A percentile compares a stretch with the other conserved stretches of the same genome.
Evolutionary conservation across 2,888 invertebrate genomes (phyloP).

Genomic region (Trileptium ribeirensis): DNA sequence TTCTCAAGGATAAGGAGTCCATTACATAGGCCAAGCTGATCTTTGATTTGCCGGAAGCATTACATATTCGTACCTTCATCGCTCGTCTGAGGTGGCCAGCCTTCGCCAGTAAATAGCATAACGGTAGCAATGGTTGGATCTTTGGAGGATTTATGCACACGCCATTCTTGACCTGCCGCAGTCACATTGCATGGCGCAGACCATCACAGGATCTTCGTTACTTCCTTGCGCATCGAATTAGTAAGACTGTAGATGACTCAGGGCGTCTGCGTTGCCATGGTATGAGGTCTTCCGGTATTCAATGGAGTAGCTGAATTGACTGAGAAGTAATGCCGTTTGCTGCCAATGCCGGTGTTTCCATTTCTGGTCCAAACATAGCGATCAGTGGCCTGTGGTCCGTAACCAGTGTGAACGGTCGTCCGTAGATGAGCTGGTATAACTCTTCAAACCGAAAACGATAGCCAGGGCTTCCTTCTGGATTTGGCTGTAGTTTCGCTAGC

Average conservation of each 20-base stretch:
- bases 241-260: slow-evolving; percentile 29
- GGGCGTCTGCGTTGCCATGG: slow-evolving; percentile 32
- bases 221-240: slow-evolving; percentile 22
- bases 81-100: not conserved
- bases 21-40: slow-evolving; percentile 21
- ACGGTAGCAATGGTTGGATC: not conserved
- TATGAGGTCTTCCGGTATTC: slow-evolving; percentile 16
- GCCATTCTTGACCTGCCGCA: not conserved
- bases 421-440: slow-evolving; percentile 38
- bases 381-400: slow-evolving; percentile 35
- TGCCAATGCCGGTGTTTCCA: slow-evolving; percentile 20
- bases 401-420: slow-evolving; percentile 29
- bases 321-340: slow-evolving; percentile 25
- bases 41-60: not conserved
- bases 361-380: slow-evolving; percentile 32
- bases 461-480: slow-evolving; percentile 39
- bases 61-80: not conserved
- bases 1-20: slow-evolving; percentile 31
- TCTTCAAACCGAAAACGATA: slow-evolving; percentile 36
- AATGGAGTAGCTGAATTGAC: not conserved
- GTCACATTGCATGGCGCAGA: not conserved
- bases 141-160: not conserved
- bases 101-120: not conserved
- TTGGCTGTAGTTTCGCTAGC: slow-evolving; percentile 36
- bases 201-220: slow-evolving; percentile 17